phyloP scores from a whole-genome alignment of 1,140 invertebrate genomes.

The Zophobas atratus region DNA sequence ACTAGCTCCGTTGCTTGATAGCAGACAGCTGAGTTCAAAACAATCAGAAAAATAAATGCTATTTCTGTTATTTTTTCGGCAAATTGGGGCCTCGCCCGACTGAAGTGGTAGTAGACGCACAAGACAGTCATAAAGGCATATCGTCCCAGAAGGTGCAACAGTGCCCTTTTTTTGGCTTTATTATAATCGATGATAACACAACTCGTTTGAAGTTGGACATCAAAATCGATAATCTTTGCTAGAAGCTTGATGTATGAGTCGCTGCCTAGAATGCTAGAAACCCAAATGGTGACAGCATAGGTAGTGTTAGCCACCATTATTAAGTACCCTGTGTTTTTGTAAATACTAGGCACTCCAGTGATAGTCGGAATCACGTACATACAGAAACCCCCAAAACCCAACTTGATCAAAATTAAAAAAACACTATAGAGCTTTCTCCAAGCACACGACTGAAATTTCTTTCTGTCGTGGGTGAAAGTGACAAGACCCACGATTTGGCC shows the following conservation, averaged over 20 bases:
- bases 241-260: not conserved
- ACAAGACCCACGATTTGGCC: not conserved
- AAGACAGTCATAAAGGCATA: not conserved
- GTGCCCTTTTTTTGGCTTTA: not conserved
- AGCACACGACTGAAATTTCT: not conserved
- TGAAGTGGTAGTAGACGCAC: not conserved
- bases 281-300: not conserved
- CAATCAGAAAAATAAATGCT: not conserved
- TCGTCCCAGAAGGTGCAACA: not conserved
- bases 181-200: not conserved
- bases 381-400: not conserved
- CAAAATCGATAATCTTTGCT: conserved; percentile 9
- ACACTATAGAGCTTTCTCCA: not conserved
- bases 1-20: not conserved
- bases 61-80: not conserved
- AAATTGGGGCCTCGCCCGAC: not conserved
- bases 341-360: not conserved
- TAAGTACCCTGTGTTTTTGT: not conserved
- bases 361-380: not conserved
- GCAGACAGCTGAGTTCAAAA: not conserved
- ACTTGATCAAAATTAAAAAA: not conserved
- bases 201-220: not conserved
- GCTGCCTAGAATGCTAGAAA: not conserved
- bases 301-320: not conserved
- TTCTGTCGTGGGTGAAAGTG: not conserved